Conservation (phyloP, 2,888 invertebrate species). For the Platycheirus rosarum region DNA sequence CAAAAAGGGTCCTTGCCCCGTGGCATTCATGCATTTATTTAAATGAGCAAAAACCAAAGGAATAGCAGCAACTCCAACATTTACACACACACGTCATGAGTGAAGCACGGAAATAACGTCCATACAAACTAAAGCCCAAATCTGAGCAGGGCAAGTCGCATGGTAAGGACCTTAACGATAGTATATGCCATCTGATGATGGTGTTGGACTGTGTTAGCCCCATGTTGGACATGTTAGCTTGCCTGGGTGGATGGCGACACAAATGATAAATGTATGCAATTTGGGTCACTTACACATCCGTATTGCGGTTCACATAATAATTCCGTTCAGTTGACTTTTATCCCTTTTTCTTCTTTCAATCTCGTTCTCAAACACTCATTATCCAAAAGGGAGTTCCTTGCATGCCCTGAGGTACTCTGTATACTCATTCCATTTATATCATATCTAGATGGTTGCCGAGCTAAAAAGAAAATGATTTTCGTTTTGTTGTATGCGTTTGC, state of each 20-base stretch:
- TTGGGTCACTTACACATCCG: slow-evolving; percentile 74
- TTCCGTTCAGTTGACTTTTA: slow-evolving; percentile 72
- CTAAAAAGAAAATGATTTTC: not conserved
- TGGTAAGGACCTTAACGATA: slow-evolving; percentile 27
- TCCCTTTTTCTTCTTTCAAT: slow-evolving; percentile 52
- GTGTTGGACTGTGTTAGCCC: slow-evolving; percentile 15
- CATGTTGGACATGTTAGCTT: slow-evolving; percentile 32
- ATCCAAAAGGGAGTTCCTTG: slow-evolving; percentile 30
- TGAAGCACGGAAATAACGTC: slow-evolving; percentile 22
- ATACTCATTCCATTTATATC: not conserved
- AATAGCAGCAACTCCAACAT: not conserved
- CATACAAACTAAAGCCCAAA: slow-evolving; percentile 17
- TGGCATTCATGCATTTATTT: slow-evolving; percentile 51
- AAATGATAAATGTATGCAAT: slow-evolving; percentile 73
- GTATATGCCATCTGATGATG: slow-evolving; percentile 34
- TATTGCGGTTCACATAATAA: slow-evolving; percentile 74
- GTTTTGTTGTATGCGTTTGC: not conserved
- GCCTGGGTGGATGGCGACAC: slow-evolving; percentile 44
- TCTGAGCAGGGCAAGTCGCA: slow-evolving; percentile 35
- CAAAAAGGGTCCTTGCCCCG: slow-evolving; percentile 68
- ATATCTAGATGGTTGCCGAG: slow-evolving; percentile 16
- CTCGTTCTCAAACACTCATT: slow-evolving; percentile 52
- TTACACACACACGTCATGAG: not conserved
- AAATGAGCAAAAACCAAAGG: slow-evolving; percentile 38
- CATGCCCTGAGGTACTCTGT: slow-evolving; percentile 19